These are phyloP conservation scores for Menidia beryllina DNA, from an alignment of 2,113 vertebrate genomes.

Conservation along the genomic window DNA sequence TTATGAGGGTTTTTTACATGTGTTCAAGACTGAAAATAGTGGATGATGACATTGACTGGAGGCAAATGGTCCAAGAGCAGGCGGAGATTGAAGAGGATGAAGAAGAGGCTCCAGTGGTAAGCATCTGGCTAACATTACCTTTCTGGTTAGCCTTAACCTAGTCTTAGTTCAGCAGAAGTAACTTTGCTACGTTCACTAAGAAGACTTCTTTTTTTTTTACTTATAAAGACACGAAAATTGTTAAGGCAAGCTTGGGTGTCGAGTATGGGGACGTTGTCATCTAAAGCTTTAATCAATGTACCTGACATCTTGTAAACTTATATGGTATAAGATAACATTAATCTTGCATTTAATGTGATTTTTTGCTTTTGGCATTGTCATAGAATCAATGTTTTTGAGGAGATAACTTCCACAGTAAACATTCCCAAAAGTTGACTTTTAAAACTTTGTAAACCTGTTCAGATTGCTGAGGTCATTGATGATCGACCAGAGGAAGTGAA, in stretches of 20 bases:
- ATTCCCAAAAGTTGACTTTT: neutral
- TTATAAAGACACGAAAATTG: neutral
- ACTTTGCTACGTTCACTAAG: neutral
- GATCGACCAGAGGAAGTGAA: slow-evolving; percentile 93
- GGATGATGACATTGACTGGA: slow-evolving; percentile 94
- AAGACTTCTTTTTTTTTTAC: neutral
- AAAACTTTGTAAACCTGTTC: neutral
- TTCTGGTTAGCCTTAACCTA: slow-evolving; percentile 2
- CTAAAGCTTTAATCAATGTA: too few species aligned
- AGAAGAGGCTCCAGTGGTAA: slow-evolving; percentile 89
- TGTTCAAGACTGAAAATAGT: slow-evolving; percentile 91
- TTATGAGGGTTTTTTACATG: neutral
- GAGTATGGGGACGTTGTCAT: too few species aligned
- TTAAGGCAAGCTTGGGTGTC: too few species aligned
- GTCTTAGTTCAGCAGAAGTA: slow-evolving; percentile 8
- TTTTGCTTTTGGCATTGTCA: too few species aligned
- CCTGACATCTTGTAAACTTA: too few species aligned
- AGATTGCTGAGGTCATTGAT: slow-evolving; percentile 95
- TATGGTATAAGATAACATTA: too few species aligned
- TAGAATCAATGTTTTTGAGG: too few species aligned
- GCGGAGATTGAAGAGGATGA: slow-evolving; percentile 79
- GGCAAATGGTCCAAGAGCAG: slow-evolving; percentile 75
- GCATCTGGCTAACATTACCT: neutral
- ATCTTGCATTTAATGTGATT: too few species aligned
- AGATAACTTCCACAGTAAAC: too few species aligned